Conservation (phyloP, 2,888 invertebrate genomes). For the Lithophane socia region DNA sequence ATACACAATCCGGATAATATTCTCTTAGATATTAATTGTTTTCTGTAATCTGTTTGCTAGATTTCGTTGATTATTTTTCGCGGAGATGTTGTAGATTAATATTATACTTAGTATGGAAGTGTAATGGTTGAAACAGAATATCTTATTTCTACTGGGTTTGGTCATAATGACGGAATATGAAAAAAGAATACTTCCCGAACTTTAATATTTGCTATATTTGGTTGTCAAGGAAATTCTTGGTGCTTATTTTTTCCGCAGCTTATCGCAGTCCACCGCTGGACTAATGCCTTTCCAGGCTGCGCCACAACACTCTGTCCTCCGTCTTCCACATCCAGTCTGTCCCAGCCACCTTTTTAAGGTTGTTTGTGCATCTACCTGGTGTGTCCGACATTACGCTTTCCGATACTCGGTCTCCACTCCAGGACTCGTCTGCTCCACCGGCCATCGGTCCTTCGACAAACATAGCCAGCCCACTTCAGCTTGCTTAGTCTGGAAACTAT, state of each 20-base stretch:
- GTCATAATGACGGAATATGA: background rate
- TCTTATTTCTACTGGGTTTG: background rate
- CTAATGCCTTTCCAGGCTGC: background rate
- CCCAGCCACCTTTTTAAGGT: background rate
- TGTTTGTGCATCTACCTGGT: background rate
- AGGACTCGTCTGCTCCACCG: background rate
- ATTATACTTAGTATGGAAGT: background rate
- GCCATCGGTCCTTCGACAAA: background rate
- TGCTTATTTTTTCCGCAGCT: background rate
- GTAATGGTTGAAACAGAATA: background rate
- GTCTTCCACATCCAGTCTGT: background rate
- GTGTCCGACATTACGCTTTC: background rate
- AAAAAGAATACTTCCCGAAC: background rate
- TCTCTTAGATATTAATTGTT: conserved; percentile 83
- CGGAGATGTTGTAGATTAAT: background rate
- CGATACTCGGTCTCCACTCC: background rate
- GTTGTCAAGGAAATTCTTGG: background rate
- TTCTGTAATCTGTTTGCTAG: conserved; percentile 69
- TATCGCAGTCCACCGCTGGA: background rate
- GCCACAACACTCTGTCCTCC: background rate
- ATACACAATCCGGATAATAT: conserved; percentile 83
- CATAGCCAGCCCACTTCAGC: background rate
- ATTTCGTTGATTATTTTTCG: conserved; percentile 52
- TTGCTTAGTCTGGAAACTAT: background rate
- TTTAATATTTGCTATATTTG: background rate